Evolutionary conservation across 2,113 vertebrate genomes (phyloP).

Genomic region (Hirundichthys speculiger): DNA sequence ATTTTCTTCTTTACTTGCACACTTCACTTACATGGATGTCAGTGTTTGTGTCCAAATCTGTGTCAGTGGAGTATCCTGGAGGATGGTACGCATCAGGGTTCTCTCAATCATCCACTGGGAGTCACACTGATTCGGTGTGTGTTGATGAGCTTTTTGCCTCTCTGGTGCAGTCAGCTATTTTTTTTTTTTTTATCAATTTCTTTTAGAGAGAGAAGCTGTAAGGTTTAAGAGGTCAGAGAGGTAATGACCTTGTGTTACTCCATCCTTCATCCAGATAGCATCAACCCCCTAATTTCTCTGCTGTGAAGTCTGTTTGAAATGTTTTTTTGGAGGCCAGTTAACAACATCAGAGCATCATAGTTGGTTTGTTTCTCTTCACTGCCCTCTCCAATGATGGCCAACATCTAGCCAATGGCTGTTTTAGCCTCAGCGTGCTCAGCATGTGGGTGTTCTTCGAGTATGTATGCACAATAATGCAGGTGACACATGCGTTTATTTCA

Average conservation of each 20-base stretch:
- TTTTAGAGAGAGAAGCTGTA: background rate
- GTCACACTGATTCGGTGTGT: conserved; percentile 18
- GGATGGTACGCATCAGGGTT: conserved; percentile 13
- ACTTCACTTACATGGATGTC: conserved; percentile 23
- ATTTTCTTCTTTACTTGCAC: conserved; percentile 2
- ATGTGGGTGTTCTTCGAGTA: too few relatives aligned
- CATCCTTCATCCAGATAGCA: background rate
- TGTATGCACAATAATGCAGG: too few relatives aligned
- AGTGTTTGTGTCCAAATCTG: conserved; percentile 2
- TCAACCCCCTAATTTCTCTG: background rate
- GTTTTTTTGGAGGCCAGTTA: too few relatives aligned
- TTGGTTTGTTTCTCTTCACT: too few relatives aligned
- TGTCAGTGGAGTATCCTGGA: conserved; percentile 14
- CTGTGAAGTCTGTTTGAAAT: too few relatives aligned
- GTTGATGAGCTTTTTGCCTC: conserved; percentile 29
- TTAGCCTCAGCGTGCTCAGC: too few relatives aligned
- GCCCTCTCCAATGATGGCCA: too few relatives aligned
- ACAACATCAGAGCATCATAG: too few relatives aligned
- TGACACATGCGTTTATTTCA: too few relatives aligned
- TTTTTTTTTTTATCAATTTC: background rate
- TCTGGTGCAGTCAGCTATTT: conserved; percentile 2
- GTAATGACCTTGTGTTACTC: conserved; percentile 1
- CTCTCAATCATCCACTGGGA: conserved; percentile 16
- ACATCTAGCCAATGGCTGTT: too few relatives aligned
- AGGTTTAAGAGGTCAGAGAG: background rate